These are phyloP conservation scores for Deroplatys truncata DNA, from an alignment of 2,888 invertebrate genomes.

Conservation along the genomic window DNA sequence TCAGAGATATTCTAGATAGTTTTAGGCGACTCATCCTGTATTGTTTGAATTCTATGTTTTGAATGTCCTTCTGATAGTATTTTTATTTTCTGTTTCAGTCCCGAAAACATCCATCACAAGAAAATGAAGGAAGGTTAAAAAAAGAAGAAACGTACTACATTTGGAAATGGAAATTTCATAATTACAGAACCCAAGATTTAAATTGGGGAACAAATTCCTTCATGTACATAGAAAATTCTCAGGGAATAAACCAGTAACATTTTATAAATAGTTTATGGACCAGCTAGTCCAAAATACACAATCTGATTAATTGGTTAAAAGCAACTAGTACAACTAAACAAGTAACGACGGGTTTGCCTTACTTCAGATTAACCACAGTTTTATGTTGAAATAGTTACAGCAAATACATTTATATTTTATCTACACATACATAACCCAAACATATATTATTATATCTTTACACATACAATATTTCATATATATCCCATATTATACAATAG, in stretches of 20 bases:
- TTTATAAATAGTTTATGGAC: slow-evolving; percentile 24
- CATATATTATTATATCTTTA: slow-evolving; percentile 25
- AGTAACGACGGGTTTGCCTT: slow-evolving; percentile 31
- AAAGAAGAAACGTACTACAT: slow-evolving; percentile 24
- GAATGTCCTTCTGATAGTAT: background rate
- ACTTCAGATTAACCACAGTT: slow-evolving; percentile 20
- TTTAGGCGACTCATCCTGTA: too few relatives aligned
- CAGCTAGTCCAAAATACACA: slow-evolving; percentile 15
- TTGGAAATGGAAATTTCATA: slow-evolving; percentile 26
- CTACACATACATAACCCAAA: slow-evolving; percentile 20
- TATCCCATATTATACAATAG: slow-evolving; percentile 15
- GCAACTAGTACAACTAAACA: slow-evolving; percentile 27
- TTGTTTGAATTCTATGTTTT: too few relatives aligned
- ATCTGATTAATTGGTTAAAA: slow-evolving; percentile 4
- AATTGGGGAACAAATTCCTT: slow-evolving; percentile 13
- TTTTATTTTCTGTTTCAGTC: slow-evolving; percentile 18
- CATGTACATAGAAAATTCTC: slow-evolving; percentile 26
- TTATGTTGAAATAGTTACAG: slow-evolving; percentile 29
- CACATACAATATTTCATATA: slow-evolving; percentile 20
- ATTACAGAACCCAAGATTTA: slow-evolving; percentile 13
- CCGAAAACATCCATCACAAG: slow-evolving; percentile 23
- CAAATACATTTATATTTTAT: slow-evolving; percentile 24
- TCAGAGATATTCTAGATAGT: too few relatives aligned
- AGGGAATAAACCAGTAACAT: slow-evolving; percentile 27
- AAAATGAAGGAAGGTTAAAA: slow-evolving; percentile 25